Conservation (phyloP, 2,888 invertebrate genomes). For the Gortyna flavago region DNA sequence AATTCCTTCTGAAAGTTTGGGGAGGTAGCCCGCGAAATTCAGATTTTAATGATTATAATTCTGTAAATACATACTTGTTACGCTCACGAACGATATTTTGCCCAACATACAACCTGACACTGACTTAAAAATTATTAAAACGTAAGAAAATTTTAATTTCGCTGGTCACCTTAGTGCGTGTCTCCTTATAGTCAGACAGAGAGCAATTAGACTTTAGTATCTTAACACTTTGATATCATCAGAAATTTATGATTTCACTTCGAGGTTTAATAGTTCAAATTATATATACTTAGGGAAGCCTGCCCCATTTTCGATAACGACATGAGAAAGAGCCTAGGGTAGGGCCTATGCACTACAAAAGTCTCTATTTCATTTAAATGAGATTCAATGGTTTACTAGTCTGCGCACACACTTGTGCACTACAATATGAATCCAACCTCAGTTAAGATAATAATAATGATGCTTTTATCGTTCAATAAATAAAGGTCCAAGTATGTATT, state of each 20-base stretch:
- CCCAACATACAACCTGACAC: not conserved
- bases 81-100: not conserved
- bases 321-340: not conserved
- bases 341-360: not conserved
- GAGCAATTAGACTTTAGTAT: not conserved
- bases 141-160: no score
- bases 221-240: not conserved
- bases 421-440: not conserved
- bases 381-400: no score
- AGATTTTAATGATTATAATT: not conserved
- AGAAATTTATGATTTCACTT: not conserved
- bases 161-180: no score
- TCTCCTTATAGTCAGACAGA: not conserved
- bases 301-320: not conserved
- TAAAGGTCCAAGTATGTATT: not conserved
- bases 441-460: slow-evolving; percentile 26
- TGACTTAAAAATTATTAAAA: no score
- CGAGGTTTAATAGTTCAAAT: no score
- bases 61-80: not conserved
- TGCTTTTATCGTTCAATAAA: slow-evolving; percentile 7
- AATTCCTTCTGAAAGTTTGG: not conserved
- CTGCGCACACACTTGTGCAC: no score
- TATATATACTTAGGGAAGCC: no score
- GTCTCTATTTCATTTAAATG: not conserved
- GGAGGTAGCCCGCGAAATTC: not conserved